Evolutionary conservation across 2,797 vertebrate genomes (phyloP).

Genomic region (Chelon auratus): DNA sequence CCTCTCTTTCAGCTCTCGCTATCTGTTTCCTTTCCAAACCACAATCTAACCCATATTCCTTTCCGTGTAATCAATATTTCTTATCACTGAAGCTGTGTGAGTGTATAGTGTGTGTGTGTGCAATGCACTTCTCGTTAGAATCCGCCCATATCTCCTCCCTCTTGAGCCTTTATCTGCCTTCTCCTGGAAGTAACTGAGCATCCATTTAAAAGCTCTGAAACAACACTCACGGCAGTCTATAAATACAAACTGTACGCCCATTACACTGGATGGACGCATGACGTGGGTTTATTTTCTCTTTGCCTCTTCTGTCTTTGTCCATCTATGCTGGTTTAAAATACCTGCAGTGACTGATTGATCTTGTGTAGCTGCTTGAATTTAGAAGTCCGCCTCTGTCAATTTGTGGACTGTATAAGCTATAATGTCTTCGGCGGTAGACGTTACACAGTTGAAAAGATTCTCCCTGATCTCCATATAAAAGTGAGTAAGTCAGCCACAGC

Average conservation of each 20-base stretch:
- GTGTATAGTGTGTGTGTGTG: slow-evolving; percentile 10
- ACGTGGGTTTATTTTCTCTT: not conserved
- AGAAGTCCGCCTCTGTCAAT: too few species aligned
- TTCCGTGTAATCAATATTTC: slow-evolving; percentile 48
- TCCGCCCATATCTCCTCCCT: slow-evolving; percentile 17
- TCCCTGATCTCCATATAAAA: too few species aligned
- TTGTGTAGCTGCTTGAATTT: too few species aligned
- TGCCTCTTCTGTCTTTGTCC: not conserved
- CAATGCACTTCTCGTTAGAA: slow-evolving; percentile 22
- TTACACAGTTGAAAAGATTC: too few species aligned
- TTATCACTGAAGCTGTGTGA: slow-evolving; percentile 25
- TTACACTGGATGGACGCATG: slow-evolving; percentile 16
- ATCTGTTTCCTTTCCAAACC: slow-evolving; percentile 23
- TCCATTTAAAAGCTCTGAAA: slow-evolving; percentile 29
- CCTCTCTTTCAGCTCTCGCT: slow-evolving; percentile 2
- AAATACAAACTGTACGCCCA: slow-evolving; percentile 30
- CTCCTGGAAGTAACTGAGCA: slow-evolving; percentile 33
- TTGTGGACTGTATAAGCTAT: too few species aligned
- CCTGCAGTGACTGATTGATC: not conserved
- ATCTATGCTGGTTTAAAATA: too few species aligned
- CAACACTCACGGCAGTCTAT: slow-evolving; percentile 22
- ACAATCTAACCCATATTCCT: slow-evolving; percentile 28
- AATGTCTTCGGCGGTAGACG: too few species aligned
- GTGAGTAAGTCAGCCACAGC: too few species aligned
- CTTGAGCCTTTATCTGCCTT: slow-evolving; percentile 12